Conservation (phyloP, 2,113 vertebrate species). For the Bubalus kerabau region DNA sequence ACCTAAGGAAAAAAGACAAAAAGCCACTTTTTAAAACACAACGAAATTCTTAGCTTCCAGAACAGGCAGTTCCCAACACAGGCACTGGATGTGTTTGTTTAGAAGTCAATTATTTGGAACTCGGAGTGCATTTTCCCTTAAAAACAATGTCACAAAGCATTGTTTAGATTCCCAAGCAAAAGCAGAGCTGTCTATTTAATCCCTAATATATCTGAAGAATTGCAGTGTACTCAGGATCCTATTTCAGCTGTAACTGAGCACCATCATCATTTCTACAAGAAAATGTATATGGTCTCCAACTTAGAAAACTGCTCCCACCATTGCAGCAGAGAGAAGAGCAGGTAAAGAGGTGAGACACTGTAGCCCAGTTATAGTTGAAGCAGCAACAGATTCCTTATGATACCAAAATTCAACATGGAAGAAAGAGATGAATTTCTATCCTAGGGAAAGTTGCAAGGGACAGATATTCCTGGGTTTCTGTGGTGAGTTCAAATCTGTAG, state of each 20-base stretch:
- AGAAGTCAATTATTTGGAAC: constrained; percentile 47
- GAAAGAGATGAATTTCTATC: neutral
- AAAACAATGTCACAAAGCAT: constrained; percentile 36
- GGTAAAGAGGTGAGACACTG: neutral
- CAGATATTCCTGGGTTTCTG: neutral
- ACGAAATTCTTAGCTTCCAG: constrained; percentile 7
- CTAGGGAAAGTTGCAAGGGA: neutral
- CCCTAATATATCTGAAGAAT: neutral
- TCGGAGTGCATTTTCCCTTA: constrained; percentile 1
- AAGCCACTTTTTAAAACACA: neutral
- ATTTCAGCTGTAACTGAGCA: neutral
- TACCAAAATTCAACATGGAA: neutral
- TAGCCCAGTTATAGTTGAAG: neutral
- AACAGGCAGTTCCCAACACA: constrained; percentile 12
- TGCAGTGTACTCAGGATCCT: neutral
- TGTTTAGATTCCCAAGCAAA: constrained; percentile 26
- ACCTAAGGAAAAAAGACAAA: neutral
- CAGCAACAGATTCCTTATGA: neutral
- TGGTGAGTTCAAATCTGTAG: neutral
- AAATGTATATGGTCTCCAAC: constrained; percentile 8
- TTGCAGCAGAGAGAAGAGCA: neutral
- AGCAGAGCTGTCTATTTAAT: neutral
- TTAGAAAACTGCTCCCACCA: neutral
- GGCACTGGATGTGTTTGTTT: constrained; percentile 34
- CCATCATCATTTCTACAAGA: neutral